A percentile compares a stretch with the other conserved stretches of the same genome.
Evolutionary conservation across 2,888 invertebrate species (phyloP).

Genomic region (Nomada ruficornis): DNA sequence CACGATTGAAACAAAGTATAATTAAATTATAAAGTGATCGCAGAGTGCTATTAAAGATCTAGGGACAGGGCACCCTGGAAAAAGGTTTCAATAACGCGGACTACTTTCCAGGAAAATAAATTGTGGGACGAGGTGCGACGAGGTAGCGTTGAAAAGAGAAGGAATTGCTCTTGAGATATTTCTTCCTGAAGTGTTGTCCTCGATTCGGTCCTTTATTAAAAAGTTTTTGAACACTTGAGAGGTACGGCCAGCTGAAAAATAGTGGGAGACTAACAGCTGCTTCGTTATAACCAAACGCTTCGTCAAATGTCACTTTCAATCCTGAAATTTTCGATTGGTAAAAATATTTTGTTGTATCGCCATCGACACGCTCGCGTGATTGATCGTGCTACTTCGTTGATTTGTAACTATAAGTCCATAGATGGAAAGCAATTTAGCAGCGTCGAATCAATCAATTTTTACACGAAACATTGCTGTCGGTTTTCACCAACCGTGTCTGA

Average conservation of each 20-base stretch:
- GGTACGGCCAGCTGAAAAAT: slow-evolving; percentile 21
- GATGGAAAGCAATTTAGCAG: not conserved
- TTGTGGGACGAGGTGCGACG: not conserved
- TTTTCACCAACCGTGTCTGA: not conserved
- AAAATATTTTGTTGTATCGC: not conserved
- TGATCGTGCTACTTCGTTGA: not conserved
- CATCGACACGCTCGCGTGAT: not conserved
- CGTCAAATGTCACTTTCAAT: slow-evolving; percentile 22
- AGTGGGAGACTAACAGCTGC: slow-evolving; percentile 40
- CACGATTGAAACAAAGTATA: not conserved
- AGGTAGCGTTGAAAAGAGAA: slow-evolving; percentile 21
- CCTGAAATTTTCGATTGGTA: not conserved
- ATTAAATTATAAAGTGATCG: not conserved
- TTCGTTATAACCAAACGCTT: slow-evolving; percentile 5
- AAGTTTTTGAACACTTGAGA: slow-evolving; percentile 41
- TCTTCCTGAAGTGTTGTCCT: slow-evolving; percentile 48
- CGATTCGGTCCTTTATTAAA: slow-evolving; percentile 59
- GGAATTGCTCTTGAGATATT: slow-evolving; percentile 48
- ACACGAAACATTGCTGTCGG: not conserved
- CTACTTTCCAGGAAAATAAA: slow-evolving; percentile 37
- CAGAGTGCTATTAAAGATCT: slow-evolving; percentile 23
- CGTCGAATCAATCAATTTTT: slow-evolving; percentile 1
- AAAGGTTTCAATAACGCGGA: slow-evolving; percentile 38
- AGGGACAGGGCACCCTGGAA: not conserved
- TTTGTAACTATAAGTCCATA: not conserved